A percentile compares a stretch with the other conserved stretches of the same genome.
These are phyloP conservation scores for Limosa lapponica DNA, from an alignment of 2,797 vertebrate species.

Conservation along the genomic window DNA sequence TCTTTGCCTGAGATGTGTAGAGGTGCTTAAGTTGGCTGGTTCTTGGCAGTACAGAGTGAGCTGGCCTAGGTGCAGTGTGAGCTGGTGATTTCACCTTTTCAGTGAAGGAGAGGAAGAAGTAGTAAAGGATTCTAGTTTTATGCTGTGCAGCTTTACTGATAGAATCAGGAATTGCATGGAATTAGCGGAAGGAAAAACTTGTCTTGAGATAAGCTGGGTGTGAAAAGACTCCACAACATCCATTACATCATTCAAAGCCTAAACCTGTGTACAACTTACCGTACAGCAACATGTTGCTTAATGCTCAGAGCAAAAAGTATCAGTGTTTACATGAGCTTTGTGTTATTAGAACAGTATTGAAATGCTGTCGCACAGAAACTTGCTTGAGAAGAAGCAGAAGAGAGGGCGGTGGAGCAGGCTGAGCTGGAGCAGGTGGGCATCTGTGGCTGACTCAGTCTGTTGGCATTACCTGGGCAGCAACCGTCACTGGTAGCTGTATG, in stretches of 20 bases:
- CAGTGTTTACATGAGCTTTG: background rate
- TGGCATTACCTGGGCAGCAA: background rate
- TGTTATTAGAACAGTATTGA: background rate
- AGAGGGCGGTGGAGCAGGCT: background rate
- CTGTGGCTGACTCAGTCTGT: too few relatives aligned
- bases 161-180: background rate
- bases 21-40: background rate
- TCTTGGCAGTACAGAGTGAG: background rate
- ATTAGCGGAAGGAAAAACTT: background rate
- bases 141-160: background rate
- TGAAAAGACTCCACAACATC: background rate
- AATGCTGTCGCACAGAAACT: background rate
- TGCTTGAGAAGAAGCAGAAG: background rate
- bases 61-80: background rate
- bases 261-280: background rate
- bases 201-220: background rate
- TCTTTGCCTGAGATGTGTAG: background rate
- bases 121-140: background rate
- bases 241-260: background rate
- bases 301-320: background rate
- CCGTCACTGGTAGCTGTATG: background rate
- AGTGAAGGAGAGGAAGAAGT: background rate
- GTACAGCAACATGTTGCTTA: background rate
- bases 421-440: background rate
- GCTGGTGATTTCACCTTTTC: background rate